phyloP scores from a whole-genome alignment of 2,113 vertebrate genomes.

The Morone saxatilis region DNA sequence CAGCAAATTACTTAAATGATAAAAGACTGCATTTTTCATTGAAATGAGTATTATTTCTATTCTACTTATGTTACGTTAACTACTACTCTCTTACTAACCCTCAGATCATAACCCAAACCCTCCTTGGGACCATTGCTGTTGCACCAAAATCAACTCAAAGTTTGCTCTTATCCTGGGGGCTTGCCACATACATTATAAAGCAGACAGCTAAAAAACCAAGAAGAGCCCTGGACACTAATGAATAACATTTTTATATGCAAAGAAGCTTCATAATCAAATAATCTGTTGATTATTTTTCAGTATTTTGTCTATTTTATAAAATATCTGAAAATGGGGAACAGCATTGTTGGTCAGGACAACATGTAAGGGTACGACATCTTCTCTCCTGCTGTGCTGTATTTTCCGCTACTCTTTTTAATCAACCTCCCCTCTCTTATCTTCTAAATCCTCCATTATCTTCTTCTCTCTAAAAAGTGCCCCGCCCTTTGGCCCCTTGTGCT shows the following conservation, averaged over 20 bases:
- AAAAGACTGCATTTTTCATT: no score
- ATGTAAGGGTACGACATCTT: background rate
- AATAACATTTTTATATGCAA: background rate
- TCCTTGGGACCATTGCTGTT: no score
- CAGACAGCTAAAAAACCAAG: background rate
- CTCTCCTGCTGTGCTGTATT: background rate
- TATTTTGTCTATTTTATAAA: background rate
- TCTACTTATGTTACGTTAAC: no score
- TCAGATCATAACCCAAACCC: no score
- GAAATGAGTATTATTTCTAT: no score
- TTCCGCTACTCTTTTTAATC: background rate
- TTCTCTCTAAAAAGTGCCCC: background rate
- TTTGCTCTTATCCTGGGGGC: no score
- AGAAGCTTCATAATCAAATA: background rate
- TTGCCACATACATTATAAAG: background rate
- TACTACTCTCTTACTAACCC: no score
- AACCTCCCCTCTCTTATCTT: slow-evolving; percentile 12
- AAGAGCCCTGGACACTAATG: background rate
- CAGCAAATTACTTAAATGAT: no score
- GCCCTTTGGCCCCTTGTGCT: slow-evolving; percentile 1
- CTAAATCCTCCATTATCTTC: slow-evolving; percentile 12
- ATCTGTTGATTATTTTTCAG: background rate
- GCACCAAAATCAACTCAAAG: no score
- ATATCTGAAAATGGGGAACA: background rate
- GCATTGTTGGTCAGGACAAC: background rate